Base-by-base conservation (phyloP, 1,140 invertebrate genomes). In the Leptestheria dahalacensis region DNA sequence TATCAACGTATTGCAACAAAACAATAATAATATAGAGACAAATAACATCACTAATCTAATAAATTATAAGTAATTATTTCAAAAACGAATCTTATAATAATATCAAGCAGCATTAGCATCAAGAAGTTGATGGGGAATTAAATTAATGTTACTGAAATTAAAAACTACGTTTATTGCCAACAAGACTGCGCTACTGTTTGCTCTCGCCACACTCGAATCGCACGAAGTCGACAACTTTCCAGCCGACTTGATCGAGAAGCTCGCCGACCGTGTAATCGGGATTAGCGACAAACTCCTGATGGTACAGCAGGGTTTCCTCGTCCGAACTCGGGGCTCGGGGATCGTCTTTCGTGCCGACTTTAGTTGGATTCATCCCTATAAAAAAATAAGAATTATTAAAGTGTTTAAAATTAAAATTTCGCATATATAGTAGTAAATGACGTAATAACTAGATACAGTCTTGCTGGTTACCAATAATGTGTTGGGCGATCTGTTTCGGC, bases 251-350 rank as follows among this genome's bases (percentile, higher is more conserved):
- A 28, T 80, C 68, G 20, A 93, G 67, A 18, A 89, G 73, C 59
- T 93, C 82, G 24, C 82, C 78, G 1, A 94, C 82, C 4, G 78
- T 86, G 6, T 81, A 66, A 51, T 74, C 75, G 2, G 84, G 77
- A 69, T 95, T 86, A 3, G 89, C 67, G n/a, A 95, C 71, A 70
- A 85, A 95, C 67, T 92, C 89, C 74, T 95, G 91, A 69, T 81
- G 81, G 53, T 94, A 79, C 56, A 96, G 75, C 65, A 77, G 79
- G n/a, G 66, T 64, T 73, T 88, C 85, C 21, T 88, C 82, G 64
- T 87, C 82, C 55, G 77, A 65, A 65, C 82, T 78, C 59, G 75
- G 68, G 2, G 69, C 68, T 20, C 82, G 80, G 65, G 79, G 71
- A 65, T 87, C 81, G 51, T 76, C 75, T 60, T 77, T 72, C 64